phyloP scores from a whole-genome alignment of 2,797 vertebrate genomes.

The Nannoperca obscura region DNA sequence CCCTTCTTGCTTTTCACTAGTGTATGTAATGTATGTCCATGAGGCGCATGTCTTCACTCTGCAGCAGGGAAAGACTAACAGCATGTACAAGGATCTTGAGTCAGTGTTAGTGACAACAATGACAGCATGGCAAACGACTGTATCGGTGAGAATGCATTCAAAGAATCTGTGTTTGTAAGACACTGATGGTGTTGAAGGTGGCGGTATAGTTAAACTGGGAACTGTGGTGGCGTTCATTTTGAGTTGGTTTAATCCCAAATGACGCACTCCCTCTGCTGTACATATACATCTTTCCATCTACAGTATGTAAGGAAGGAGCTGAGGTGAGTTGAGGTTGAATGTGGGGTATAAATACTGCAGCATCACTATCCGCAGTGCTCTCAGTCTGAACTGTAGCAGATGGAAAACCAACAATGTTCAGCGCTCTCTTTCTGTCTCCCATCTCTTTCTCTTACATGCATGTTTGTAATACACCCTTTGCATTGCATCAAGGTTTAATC shows the following conservation, averaged over 20 bases:
- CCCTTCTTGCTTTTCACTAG: conserved; percentile 9
- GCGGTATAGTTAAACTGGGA: conserved; percentile 15
- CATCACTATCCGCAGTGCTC: conserved; percentile 79
- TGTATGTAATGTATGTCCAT: conserved; percentile 37
- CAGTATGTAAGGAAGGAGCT: conserved; percentile 59
- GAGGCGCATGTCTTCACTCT: conserved; percentile 40
- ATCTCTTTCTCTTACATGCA: conserved; percentile 27
- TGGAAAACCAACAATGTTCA: conserved; percentile 60
- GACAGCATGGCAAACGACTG: conserved; percentile 51
- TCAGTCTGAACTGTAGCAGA: conserved; percentile 73
- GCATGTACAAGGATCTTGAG: conserved; percentile 22
- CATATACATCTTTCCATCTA: conserved; percentile 50
- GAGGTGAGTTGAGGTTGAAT: conserved; percentile 76
- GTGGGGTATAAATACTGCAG: conserved; percentile 79
- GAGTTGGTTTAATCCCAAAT: conserved; percentile 26
- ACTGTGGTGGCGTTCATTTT: conserved; percentile 31
- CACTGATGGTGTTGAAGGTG: not conserved
- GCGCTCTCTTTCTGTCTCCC: conserved; percentile 45
- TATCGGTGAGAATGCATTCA: conserved; percentile 11
- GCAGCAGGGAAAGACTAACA: conserved; percentile 34
- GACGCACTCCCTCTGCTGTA: conserved; percentile 46
- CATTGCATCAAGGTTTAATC: conserved; percentile 40
- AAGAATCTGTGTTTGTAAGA: conserved; percentile 5
- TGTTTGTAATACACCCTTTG: conserved; percentile 30
- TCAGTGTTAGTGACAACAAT: conserved; percentile 11